These are phyloP conservation scores for Heliconius himera DNA, from an alignment of 1,140 invertebrate species.

Conservation along the genomic window DNA sequence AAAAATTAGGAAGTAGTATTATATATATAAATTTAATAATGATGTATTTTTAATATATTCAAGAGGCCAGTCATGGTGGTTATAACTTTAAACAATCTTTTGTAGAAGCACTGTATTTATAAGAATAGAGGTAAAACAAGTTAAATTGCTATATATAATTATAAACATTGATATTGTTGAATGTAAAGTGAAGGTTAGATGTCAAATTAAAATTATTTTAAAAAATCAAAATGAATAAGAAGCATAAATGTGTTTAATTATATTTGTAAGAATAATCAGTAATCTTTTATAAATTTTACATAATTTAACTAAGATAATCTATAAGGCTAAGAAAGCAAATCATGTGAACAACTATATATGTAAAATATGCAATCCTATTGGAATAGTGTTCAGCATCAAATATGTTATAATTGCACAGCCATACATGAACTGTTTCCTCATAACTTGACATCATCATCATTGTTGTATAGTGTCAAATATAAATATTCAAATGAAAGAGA, in stretches of 20 bases:
- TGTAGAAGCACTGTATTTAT: not conserved
- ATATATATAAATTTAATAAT: too few relatives aligned
- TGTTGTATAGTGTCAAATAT: constrained; percentile 36
- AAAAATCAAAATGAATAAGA: not conserved
- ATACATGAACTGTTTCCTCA: not conserved
- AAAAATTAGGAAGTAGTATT: too few relatives aligned
- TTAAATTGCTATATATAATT: not conserved
- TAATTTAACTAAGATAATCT: constrained; percentile 14
- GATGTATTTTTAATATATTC: too few relatives aligned
- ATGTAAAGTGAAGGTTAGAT: constrained; percentile 13
- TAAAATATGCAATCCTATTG: constrained; percentile 5
- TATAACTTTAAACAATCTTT: not conserved
- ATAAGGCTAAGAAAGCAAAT: constrained; percentile 14
- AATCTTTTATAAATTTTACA: not conserved
- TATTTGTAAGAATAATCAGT: not conserved
- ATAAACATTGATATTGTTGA: constrained; percentile 9
- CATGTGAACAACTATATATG: constrained; percentile 10
- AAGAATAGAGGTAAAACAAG: not conserved
- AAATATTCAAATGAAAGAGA: constrained; percentile 21
- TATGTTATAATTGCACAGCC: not conserved
- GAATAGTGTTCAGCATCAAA: not conserved
- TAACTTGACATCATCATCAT: constrained; percentile 67
- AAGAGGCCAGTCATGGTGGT: too few relatives aligned
- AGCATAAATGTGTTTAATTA: not conserved
- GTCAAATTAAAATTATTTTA: constrained; percentile 12